Base-by-base conservation (phyloP, 1,140 invertebrate genomes). In the Pseudomyrmex sp. region DNA sequence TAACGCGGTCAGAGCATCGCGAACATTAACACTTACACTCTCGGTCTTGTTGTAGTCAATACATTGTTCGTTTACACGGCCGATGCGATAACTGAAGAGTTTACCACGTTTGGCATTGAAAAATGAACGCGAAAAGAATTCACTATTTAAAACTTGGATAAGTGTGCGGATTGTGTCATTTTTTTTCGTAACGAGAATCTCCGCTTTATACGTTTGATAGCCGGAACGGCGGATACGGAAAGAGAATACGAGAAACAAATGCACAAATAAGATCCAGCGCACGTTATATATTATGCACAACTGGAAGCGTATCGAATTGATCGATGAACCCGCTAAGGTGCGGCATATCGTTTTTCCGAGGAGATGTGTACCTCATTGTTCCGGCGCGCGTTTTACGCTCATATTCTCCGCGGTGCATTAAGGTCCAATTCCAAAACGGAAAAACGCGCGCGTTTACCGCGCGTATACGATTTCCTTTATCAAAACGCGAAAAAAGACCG, bases 391-490 rank as follows among this genome's bases (percentile, higher is more conserved):
- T 58, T n/a, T 61, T 7, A 56, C 74, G 48, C 59, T 54, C 46
- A 46, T 82, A 82, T 72, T 62, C 79, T 74, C 79, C 44, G 23
- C 68, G 26, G 63, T 80, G 68, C 66, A 86, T 85, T 85, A 80
- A 46, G 15, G 54, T 50, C 70, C 54, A 79, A 35, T 35, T 72
- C 68, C 74, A 68, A 80, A 85, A 86, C 61, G 74, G 35, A 80
- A 85, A 80, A 80, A 50, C 35, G 74, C 59, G 80, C 12, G 66
- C 80, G 61, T 86, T 85, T 84, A 61, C 56, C 52, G 46, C 48
- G 44, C 26, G 26, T 35, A 35, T 35, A 35, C 62, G 10, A 73
- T 85, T 73, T 79, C 52, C 52, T 58, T 48, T 15, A 44, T 58
- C 13, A 59, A 79, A n/a, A 58, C 48, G 13, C n/a, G 35, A 54